These are phyloP conservation scores for Oreohelix idahoensis DNA, from an alignment of 1,140 invertebrate genomes.

Conservation along the genomic window DNA sequence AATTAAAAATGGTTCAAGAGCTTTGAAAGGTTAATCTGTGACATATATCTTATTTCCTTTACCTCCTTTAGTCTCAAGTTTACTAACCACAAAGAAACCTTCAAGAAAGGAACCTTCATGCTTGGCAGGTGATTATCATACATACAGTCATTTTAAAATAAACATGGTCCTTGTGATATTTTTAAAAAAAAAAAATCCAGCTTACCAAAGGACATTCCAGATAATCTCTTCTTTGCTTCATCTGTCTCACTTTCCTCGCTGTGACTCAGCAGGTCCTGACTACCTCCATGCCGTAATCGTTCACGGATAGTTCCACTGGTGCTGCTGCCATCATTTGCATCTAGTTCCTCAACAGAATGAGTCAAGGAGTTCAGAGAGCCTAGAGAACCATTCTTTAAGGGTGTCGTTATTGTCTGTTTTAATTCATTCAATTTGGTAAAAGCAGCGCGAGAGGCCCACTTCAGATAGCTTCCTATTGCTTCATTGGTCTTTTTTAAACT, in stretches of 20 bases:
- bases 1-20: no score
- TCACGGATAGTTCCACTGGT: slow-evolving; percentile 33
- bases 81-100: no score
- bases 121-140: no score
- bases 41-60: no score
- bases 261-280: slow-evolving; percentile 42
- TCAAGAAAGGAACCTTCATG: no score
- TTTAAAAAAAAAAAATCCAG: neutral
- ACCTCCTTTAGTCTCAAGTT: no score
- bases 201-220: slow-evolving; percentile 41
- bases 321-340: slow-evolving; percentile 42
- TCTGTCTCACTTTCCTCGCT: slow-evolving; percentile 42
- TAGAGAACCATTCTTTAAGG: slow-evolving; percentile 52
- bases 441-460: slow-evolving; percentile 83
- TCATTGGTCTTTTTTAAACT: slow-evolving; percentile 59
- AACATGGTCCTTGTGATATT: no score
- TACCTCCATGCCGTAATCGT: slow-evolving; percentile 33
- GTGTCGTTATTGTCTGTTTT: slow-evolving; percentile 85
- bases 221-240: slow-evolving; percentile 34
- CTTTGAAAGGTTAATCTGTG: no score
- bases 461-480: slow-evolving; percentile 65
- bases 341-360: slow-evolving; percentile 45
- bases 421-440: slow-evolving; percentile 90
- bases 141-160: no score
- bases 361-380: neutral